Evolutionary conservation across 2,888 invertebrate species (phyloP).

Genomic region (Polylopha cassiicola): DNA sequence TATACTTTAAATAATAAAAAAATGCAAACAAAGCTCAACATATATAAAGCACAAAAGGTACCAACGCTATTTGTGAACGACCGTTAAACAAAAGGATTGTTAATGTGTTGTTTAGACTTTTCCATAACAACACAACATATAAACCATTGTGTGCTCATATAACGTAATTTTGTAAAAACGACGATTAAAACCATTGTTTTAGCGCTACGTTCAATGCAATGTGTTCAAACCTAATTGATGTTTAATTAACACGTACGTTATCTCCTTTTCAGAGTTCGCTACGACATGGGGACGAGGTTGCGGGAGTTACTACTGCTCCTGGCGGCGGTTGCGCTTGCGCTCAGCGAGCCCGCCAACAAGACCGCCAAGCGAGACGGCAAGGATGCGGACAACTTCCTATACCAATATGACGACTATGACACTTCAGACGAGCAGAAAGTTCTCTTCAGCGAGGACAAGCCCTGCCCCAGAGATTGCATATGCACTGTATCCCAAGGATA

Average conservation of each 20-base stretch:
- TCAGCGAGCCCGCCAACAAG: conserved; percentile 57
- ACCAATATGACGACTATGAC: conserved; percentile 66
- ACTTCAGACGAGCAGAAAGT: conserved; percentile 69
- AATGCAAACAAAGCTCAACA: too few relatives aligned
- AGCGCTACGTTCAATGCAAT: conserved; percentile 44
- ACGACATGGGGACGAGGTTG: conserved; percentile 71
- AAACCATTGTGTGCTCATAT: conserved; percentile 38
- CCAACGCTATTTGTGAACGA: conserved; percentile 9
- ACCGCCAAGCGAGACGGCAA: conserved; percentile 48
- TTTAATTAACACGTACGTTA: conserved; percentile 30
- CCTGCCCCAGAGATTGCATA: conserved; percentile 80
- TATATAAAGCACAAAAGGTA: conserved; percentile 8
- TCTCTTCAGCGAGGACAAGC: conserved; percentile 66
- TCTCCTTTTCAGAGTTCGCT: conserved; percentile 67
- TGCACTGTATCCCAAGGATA: conserved; percentile 79
- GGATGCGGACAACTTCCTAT: conserved; percentile 50
- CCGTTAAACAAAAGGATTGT: conserved; percentile 11
- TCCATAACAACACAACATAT: conserved; percentile 30
- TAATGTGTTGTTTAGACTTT: conserved; percentile 14
- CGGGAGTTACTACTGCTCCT: conserved; percentile 71
- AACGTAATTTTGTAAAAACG: conserved; percentile 36
- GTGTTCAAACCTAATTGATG: conserved; percentile 42
- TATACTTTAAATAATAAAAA: too few relatives aligned
- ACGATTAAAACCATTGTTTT: conserved; percentile 43
- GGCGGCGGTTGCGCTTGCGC: conserved; percentile 63